These are phyloP conservation scores for Trematocara unimaculatum DNA, from an alignment of 2,113 vertebrate species.

Conservation along the genomic window DNA sequence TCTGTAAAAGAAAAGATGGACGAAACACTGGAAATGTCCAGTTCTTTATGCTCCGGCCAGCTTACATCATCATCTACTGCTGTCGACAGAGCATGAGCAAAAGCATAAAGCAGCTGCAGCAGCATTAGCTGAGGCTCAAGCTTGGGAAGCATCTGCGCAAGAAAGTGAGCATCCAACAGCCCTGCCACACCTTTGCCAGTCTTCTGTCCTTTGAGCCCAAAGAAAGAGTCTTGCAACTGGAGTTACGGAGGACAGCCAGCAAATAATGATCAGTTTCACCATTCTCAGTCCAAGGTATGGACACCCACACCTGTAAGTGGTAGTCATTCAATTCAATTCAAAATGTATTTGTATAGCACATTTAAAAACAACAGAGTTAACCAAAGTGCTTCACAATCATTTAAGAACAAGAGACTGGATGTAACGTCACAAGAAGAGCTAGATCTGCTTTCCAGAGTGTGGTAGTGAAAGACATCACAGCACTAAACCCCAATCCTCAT, in stretches of 20 bases:
- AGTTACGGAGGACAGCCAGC: background rate
- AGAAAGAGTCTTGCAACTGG: background rate
- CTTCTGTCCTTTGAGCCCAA: background rate
- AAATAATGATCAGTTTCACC: background rate
- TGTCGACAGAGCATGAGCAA: background rate
- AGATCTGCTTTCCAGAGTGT: background rate
- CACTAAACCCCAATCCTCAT: background rate
- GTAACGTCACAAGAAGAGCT: background rate
- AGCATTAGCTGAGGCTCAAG: background rate
- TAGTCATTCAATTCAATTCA: background rate
- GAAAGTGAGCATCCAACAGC: background rate
- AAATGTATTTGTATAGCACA: background rate
- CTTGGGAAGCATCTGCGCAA: background rate
- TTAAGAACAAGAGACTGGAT: background rate
- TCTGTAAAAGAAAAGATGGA: background rate
- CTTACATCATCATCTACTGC: background rate
- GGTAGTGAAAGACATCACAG: background rate
- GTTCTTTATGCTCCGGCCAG: background rate
- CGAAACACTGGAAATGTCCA: background rate
- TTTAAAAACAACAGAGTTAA: background rate
- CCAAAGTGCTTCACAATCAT: background rate
- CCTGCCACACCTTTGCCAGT: background rate
- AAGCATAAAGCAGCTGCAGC: background rate
- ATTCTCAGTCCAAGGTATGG: background rate
- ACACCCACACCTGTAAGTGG: background rate